Percentiles rank a stretch among this genome's conserved stretches.
These are phyloP conservation scores for Coilia nasus DNA, from an alignment of 2,797 vertebrate genomes.

Conservation along the genomic window DNA sequence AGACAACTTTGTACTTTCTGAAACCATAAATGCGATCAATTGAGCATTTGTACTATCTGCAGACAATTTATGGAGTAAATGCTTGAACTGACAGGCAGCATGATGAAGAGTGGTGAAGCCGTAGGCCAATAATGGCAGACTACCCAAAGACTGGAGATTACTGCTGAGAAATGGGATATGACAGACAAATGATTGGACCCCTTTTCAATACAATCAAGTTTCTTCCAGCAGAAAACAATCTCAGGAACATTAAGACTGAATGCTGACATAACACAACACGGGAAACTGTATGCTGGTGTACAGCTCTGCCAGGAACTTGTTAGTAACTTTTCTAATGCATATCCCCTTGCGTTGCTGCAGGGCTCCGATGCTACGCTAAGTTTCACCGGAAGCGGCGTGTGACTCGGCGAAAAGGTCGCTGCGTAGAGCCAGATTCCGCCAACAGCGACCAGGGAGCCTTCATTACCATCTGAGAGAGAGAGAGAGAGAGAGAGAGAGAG, in stretches of 20 bases:
- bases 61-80: slow-evolving; percentile 15
- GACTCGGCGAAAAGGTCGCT: slow-evolving; percentile 90
- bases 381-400: slow-evolving; percentile 96
- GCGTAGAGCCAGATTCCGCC: slow-evolving; percentile 88
- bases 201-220: neutral
- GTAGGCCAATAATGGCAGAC: neutral
- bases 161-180: neutral
- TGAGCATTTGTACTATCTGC: slow-evolving; percentile 6
- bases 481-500: neutral
- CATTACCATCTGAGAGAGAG: slow-evolving; percentile 84
- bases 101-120: neutral
- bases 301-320: neutral
- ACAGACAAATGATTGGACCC: neutral
- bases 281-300: neutral
- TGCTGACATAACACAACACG: neutral
- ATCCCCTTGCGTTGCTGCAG: slow-evolving; percentile 60
- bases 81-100: neutral
- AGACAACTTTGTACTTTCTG: neutral
- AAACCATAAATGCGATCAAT: neutral
- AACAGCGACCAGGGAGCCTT: slow-evolving; percentile 90
- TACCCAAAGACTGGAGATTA: neutral
- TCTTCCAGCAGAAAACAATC: neutral
- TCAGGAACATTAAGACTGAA: neutral
- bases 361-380: slow-evolving; percentile 94
- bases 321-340: neutral